Base-by-base conservation (phyloP, 2,888 invertebrate genomes). In the Hedya salicella region DNA sequence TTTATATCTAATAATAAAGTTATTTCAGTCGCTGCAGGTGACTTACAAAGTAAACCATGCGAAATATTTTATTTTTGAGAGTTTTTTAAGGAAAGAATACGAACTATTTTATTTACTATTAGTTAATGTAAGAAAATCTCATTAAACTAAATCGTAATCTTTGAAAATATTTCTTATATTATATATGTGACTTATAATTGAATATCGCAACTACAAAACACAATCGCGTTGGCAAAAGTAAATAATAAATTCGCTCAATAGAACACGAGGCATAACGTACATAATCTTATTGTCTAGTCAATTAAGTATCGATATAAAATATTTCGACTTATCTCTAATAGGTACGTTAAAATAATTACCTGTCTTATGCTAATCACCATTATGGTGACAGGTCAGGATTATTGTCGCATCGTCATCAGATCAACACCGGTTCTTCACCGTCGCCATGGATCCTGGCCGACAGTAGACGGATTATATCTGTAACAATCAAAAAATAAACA, bases 21-120 rank as follows among this genome's bases (percentile, higher is more conserved):
- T 40, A 40, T 48, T 52, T 42, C 59, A 46, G 17, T 65, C 64
- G 64, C 64, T 32, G 59, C 64, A 65, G 25, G 44, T 17, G 17
- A n/a, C 42, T n/a, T n/a, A 42, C 19, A 53, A 17, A 32, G 9
- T 36, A 36, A 9, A 36, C 36, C 9, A 25, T 25, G 6, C 6
- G 25, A 6, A 25, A 25, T 4, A 4, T 25, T 3, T 25, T 25
- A 25, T 25, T 25, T 3, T 25, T 25, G 25, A 25, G 25, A n/a
- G n/a, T n/a, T n/a, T n/a, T n/a, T n/a, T n/a, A n/a, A 6, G 25
- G 25, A 25, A 25, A 25, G 3, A 25, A 6, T 4, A 25, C 25
- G 25, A 4, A 25, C 3, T 25, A 25, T 25, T 25, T 25, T n/a
- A n/a, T n/a, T n/a, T n/a, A n/a, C n/a, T n/a, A n/a, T n/a, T n/a